Conservation (phyloP, 2,888 invertebrate species). For the Drosophila meridionalis region DNA sequence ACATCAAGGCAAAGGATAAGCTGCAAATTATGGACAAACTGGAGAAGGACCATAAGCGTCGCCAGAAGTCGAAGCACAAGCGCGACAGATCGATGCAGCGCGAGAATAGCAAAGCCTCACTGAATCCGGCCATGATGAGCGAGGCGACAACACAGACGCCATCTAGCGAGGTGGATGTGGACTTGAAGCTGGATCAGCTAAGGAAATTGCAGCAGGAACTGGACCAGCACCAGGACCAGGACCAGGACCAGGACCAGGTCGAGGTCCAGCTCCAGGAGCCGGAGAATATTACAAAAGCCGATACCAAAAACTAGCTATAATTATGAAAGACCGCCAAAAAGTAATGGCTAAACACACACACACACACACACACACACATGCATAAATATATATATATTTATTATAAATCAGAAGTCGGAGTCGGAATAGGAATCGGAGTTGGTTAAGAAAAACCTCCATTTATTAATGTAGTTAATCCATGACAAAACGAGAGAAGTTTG, state of each 20-base stretch:
- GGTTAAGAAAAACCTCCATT: constrained; percentile 35
- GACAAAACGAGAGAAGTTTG: constrained; percentile 34
- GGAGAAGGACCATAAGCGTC: not conserved
- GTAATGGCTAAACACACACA: not conserved
- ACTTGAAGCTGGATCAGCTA: not conserved
- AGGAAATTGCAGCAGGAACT: not conserved
- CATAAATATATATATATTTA: constrained; percentile 10
- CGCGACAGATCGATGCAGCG: not conserved
- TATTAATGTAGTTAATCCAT: constrained; percentile 25
- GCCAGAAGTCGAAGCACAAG: constrained; percentile 6
- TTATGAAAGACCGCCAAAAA: constrained; percentile 27
- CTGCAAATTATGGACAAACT: not conserved
- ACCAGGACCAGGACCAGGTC: not conserved
- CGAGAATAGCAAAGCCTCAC: constrained; percentile 7
- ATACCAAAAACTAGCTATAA: constrained; percentile 71
- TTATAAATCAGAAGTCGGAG: constrained; percentile 5
- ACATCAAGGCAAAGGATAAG: too few species aligned
- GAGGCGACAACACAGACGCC: constrained; percentile 40
- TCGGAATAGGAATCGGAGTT: not conserved
- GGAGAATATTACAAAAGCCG: constrained; percentile 38
- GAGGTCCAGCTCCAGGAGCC: not conserved
- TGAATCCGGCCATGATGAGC: constrained; percentile 6
- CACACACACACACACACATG: not conserved
- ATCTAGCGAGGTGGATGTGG: constrained; percentile 2
- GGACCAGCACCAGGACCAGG: too few species aligned